Base-by-base conservation (phyloP, 2,888 invertebrate species). In the Ischnus inquisitorius region DNA sequence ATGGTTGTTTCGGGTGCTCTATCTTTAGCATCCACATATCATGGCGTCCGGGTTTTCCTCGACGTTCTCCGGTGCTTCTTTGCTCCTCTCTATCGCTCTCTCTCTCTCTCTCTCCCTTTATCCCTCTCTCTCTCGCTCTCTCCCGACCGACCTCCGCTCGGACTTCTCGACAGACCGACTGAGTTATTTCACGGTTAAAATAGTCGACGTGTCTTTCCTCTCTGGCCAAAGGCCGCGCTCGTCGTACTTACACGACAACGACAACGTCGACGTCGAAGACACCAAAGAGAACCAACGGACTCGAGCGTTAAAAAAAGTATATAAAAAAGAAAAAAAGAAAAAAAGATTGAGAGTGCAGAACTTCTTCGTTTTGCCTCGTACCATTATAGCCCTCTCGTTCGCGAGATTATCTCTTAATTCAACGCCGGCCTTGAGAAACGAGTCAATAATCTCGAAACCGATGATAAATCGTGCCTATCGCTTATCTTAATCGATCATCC, bases 171-270 rank as follows among this genome's bases (percentile, higher is more conserved):
- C 85, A 79, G 79, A 86, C 86, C 87, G 88, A 86, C 91, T 90
- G 91, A 92, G 90, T 92, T 92, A 92, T 92, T 92, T 92, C 91
- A 92, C 90, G 91, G 91, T 91, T 92, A 92, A 91, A 92, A 92
- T 92, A 92, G 92, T 91, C 90, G 89, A 91, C 90, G 89, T 90
- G 89, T 89, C 89, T 88, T 79, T 69, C 84, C 84, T 77, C 84
- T 84, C 83, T 83, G 79, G 79, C 83, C 82, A 86, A 86, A 83
- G 84, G 82, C 85, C 74, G 83, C 43, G 77, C 82, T 54, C 69
- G 39, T 16, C 64, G 54, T 54, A 54, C 54, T 19, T 54, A 54
- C 54, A 57, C 71, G 57, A 71, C 71, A 57, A 57, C 71, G 71
- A 41, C 71, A 64, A 65, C 74, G 62, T 68, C 79, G 64, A 64